Evolutionary conservation across 2,888 invertebrate genomes (phyloP), one percentile per base, ranked within the genome.

Genomic region (Campoletis raptor): DNA sequence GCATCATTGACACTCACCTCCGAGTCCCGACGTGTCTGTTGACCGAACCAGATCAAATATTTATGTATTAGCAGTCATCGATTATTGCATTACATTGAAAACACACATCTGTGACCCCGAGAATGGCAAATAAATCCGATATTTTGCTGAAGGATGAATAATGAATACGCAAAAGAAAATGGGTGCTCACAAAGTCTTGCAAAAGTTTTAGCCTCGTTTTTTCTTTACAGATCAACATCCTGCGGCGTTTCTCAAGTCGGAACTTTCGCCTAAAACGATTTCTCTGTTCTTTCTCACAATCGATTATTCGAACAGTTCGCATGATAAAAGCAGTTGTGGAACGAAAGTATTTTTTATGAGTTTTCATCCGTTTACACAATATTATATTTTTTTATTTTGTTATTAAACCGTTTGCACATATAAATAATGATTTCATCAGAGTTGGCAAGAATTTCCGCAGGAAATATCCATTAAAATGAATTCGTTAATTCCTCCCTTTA

Each of bases 1-100:
- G 90, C 90, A 83, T 89, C 90, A 87, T 90, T 90, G 83, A 91
- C 93, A 52, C 76, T 90, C 90, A 76, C 88, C 89, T 85, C 92
- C 92, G 91, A 92, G 92, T 90, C 92, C 92, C 90, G 93, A 91
- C 94, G 93, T 83, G 94, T 94, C 94, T 94, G 86, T 52, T 36
- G 37, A 85, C 45, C 81, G 40, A 77, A 66, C 30, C 90, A 77
- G 87, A 79, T 21, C 70, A 57, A 78, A 70, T 79, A 69, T 67
- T 52, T 40, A 48, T 30, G 18, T 42, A 18, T 24, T 24, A 66
- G 30, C n/a, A 37, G n/a, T 12, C 21, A 61, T 76, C 42, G 76
- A 76, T 24, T 21, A 37, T 73, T 30, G 18, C 18, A 9, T 30
- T 9, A 76, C 21, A 67, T 52, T 18, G 40, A 24, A 48, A 67